A percentile compares a stretch with the other conserved stretches of the same genome.
Evolutionary conservation across 2,888 invertebrate genomes (phyloP).

Genomic region (Diaprepes abbreviatus): DNA sequence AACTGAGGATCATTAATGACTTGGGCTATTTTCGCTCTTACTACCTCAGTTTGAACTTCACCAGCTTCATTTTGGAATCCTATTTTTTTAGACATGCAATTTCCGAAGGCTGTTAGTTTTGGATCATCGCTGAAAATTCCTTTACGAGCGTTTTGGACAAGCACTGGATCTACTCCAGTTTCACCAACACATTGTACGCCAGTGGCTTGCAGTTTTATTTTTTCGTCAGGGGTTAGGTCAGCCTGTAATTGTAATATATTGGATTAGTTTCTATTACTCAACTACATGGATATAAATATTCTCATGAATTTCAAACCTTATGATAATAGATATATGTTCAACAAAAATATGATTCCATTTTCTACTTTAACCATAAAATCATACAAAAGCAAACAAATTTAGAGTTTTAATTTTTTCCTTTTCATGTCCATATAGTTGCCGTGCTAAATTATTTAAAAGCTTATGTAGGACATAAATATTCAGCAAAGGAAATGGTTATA

Average conservation of each 20-base stretch:
- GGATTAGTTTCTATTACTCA: too few species aligned
- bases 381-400: too few species aligned
- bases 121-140: conserved; percentile 54
- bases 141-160: conserved; percentile 53
- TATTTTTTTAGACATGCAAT: conserved; percentile 52
- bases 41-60: conserved; percentile 53
- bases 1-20: conserved; percentile 36
- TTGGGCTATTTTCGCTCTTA: conserved; percentile 49
- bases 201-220: conserved; percentile 49
- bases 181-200: conserved; percentile 53
- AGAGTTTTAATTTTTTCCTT: too few species aligned
- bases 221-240: conserved; percentile 57
- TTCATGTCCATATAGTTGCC: too few species aligned
- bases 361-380: too few species aligned
- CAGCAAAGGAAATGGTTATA: too few species aligned
- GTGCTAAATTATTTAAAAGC: too few species aligned
- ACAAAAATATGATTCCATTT: too few species aligned
- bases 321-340: too few species aligned
- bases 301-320: too few species aligned
- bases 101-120: conserved; percentile 55
- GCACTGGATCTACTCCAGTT: conserved; percentile 52
- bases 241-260: conserved; percentile 50
- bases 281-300: too few species aligned
- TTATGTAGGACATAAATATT: too few species aligned
- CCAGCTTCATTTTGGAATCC: conserved; percentile 57